These are phyloP conservation scores for Oryctes rhinoceros DNA, from an alignment of 1,140 invertebrate species.

Conservation along the genomic window DNA sequence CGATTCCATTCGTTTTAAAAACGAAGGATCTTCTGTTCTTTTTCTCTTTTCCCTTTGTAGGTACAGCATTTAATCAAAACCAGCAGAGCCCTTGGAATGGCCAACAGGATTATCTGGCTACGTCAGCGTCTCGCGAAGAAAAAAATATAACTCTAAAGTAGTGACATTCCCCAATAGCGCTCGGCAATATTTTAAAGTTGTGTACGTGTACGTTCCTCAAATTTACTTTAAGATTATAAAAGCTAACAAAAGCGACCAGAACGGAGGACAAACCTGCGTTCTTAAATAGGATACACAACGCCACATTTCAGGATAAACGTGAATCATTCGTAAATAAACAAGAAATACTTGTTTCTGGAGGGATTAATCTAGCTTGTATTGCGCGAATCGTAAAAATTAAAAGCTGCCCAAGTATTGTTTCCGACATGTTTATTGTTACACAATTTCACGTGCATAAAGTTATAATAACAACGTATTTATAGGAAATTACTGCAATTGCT, in stretches of 20 bases:
- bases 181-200: slow-evolving; percentile 15
- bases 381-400: too few species aligned
- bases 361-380: too few species aligned
- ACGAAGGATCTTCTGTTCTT: not conserved
- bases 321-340: slow-evolving; percentile 1
- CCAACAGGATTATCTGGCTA: slow-evolving; percentile 9
- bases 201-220: not conserved
- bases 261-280: not conserved
- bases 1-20: slow-evolving; percentile 1
- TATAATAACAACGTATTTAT: too few species aligned
- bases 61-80: slow-evolving; percentile 8
- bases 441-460: too few species aligned
- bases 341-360: not conserved
- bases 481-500: not conserved
- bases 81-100: not conserved
- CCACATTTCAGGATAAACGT: slow-evolving; percentile 5
- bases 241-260: not conserved
- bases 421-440: too few species aligned
- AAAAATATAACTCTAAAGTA: not conserved
- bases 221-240: slow-evolving; percentile 19
- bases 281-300: slow-evolving; percentile 7
- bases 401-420: too few species aligned
- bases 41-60: not conserved
- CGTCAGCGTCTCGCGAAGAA: not conserved
- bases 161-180: not conserved